Evolutionary conservation across 2,888 invertebrate genomes (phyloP).

Genomic region (Eudemis profundana): DNA sequence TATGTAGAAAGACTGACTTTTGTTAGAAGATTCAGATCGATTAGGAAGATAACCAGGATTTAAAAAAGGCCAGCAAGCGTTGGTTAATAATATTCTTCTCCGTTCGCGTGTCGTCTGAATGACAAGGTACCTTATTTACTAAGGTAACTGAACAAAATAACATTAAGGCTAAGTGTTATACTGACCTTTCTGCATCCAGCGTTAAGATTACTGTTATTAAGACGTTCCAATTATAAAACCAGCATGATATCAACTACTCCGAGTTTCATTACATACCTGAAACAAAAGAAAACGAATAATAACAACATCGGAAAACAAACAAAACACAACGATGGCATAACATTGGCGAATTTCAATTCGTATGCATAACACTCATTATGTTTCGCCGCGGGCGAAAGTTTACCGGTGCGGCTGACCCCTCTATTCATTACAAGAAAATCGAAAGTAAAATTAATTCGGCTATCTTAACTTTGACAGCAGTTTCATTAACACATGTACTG

Average conservation of each 20-base stretch:
- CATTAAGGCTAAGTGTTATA: too few relatives aligned
- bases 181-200: too few relatives aligned
- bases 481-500: constrained; percentile 66
- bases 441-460: constrained; percentile 81
- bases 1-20: too few relatives aligned
- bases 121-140: too few relatives aligned
- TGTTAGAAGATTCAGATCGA: too few relatives aligned
- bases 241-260: constrained; percentile 4
- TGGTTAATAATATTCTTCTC: too few relatives aligned
- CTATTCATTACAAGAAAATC: constrained; percentile 78
- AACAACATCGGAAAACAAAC: constrained; percentile 46
- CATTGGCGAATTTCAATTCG: constrained; percentile 57
- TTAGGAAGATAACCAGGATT: too few relatives aligned
- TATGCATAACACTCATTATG: constrained; percentile 67
- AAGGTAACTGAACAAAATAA: too few relatives aligned
- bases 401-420: constrained; percentile 70
- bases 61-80: too few relatives aligned
- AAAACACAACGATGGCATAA: constrained; percentile 57
- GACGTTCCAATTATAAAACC: too few relatives aligned
- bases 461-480: constrained; percentile 66
- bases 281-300: constrained; percentile 58
- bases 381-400: constrained; percentile 75
- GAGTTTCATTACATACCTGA: constrained; percentile 63
- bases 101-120: too few relatives aligned
- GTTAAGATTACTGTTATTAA: too few relatives aligned